phyloP scores from a whole-genome alignment of 2,888 invertebrate species.

The Capitulum mitella region DNA sequence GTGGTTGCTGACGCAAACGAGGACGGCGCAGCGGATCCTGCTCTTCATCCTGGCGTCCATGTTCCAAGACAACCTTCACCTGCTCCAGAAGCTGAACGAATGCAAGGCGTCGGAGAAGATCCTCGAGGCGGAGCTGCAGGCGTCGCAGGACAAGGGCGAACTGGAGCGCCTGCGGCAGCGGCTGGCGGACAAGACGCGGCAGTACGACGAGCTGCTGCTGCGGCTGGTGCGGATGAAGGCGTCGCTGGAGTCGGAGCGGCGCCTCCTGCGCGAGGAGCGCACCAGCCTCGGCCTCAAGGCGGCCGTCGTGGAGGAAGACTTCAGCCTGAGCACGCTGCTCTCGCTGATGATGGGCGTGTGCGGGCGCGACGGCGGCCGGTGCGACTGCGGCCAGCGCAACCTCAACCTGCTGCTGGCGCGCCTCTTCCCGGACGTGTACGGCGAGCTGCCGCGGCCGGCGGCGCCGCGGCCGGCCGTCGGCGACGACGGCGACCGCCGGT shows the following conservation, averaged over 20 bases:
- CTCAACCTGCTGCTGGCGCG: neutral
- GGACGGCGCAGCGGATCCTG: neutral
- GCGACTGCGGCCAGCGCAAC: neutral
- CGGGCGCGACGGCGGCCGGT: neutral
- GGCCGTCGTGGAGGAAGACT: neutral
- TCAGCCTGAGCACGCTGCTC: conserved; percentile 3
- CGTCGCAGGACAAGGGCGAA: neutral
- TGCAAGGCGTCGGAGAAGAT: neutral
- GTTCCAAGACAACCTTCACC: neutral
- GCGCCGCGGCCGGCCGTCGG: neutral
- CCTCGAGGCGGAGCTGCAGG: neutral
- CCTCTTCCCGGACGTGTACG: conserved; percentile 13
- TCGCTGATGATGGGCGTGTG: conserved; percentile 6
- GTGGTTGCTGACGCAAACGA: neutral
- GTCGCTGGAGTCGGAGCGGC: neutral
- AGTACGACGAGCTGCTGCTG: neutral
- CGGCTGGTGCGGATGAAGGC: neutral
- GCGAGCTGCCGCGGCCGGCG: neutral
- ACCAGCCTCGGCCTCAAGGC: neutral
- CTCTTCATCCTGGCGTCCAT: neutral
- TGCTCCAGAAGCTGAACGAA: neutral
- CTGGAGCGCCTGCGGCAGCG: neutral
- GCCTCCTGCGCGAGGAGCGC: neutral
- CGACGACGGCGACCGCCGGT: neutral
- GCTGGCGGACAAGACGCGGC: neutral